Conservation (phyloP, 2,888 invertebrate species). For the Lamellibrachia columna region DNA sequence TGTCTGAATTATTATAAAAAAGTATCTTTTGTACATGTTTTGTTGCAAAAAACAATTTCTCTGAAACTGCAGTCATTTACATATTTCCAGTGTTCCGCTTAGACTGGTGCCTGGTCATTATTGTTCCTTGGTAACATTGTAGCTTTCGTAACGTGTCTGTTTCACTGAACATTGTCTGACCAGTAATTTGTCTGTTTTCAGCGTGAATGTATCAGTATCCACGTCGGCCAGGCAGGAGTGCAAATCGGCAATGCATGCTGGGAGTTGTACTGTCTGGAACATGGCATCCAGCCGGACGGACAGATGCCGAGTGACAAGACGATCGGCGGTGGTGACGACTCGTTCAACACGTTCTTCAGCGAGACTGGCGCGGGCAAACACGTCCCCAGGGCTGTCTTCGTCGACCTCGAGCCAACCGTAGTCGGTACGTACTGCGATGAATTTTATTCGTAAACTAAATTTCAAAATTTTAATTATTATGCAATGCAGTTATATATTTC, state of each 20-base stretch:
- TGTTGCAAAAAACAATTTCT: too few species aligned
- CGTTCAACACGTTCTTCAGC: constrained; percentile 81
- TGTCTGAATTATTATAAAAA: too few species aligned
- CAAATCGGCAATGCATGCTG: constrained; percentile 71
- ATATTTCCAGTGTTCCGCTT: too few species aligned
- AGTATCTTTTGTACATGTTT: too few species aligned
- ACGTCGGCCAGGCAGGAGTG: constrained; percentile 69
- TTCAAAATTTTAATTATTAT: too few species aligned
- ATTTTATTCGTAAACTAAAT: neutral
- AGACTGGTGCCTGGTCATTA: too few species aligned
- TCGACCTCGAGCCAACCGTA: constrained; percentile 95
- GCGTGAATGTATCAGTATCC: constrained; percentile 68
- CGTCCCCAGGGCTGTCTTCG: constrained; percentile 90
- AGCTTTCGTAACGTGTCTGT: too few species aligned
- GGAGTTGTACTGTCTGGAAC: constrained; percentile 71
- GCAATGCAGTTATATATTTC: too few species aligned
- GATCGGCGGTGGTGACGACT: constrained; percentile 76
- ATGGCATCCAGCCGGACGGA: constrained; percentile 70
- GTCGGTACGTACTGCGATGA: constrained; percentile 60
- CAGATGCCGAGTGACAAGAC: constrained; percentile 83
- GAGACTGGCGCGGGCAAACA: constrained; percentile 96
- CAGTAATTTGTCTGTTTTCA: constrained; percentile 52
- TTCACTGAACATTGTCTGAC: neutral
- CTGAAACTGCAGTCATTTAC: too few species aligned
- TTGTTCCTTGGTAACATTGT: too few species aligned